phyloP scores from a whole-genome alignment of 2,113 vertebrate genomes.

The Haemorhous mexicanus region DNA sequence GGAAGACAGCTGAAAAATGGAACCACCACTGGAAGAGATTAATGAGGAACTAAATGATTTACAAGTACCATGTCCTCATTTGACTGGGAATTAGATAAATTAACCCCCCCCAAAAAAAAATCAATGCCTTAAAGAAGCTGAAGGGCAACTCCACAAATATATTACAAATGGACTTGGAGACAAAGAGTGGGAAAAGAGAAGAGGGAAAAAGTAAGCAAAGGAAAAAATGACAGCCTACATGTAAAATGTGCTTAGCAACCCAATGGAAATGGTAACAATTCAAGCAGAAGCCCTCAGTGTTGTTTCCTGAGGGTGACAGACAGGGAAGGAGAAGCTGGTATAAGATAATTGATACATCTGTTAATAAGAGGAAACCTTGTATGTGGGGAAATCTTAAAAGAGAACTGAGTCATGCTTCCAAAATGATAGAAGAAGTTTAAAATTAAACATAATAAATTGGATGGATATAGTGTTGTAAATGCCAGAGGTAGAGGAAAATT shows the following conservation, averaged over 20 bases:
- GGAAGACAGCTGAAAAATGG: slow-evolving; percentile 26
- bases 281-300: neutral
- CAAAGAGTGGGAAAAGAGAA: neutral
- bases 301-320: neutral
- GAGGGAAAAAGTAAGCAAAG: neutral
- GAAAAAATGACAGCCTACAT: neutral
- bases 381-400: neutral
- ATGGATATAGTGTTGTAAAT: neutral
- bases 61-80: slow-evolving; percentile 49
- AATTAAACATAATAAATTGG: neutral
- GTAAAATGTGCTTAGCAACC: neutral
- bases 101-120: neutral
- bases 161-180: slow-evolving; percentile 3
- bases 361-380: neutral
- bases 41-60: slow-evolving; percentile 63
- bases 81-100: slow-evolving; percentile 61
- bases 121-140: slow-evolving; percentile 25
- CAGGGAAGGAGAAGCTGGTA: neutral
- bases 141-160: slow-evolving; percentile 18
- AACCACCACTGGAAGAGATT: slow-evolving; percentile 41
- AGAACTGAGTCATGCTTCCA: neutral
- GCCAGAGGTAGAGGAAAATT: neutral
- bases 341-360: neutral
- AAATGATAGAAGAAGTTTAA: neutral
- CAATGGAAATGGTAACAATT: neutral